A percentile compares a stretch with the other conserved stretches of the same genome.
Conservation (phyloP, 1,140 invertebrate species). For the Trachymyrmex cornetzi region DNA sequence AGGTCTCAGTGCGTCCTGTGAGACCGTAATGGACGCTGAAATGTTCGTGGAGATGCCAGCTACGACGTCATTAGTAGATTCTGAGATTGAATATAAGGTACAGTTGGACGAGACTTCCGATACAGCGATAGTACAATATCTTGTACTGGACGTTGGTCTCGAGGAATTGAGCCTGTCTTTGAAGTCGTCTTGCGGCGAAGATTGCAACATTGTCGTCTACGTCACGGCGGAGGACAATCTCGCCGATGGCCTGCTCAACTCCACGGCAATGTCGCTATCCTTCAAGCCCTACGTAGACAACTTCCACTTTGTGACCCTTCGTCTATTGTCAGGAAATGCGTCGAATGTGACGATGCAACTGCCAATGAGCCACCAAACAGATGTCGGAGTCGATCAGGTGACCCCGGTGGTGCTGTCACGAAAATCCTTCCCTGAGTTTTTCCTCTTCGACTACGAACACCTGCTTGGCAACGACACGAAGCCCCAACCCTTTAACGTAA, state of each 20-base stretch:
- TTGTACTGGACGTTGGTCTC: slow-evolving; percentile 72
- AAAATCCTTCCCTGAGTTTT: slow-evolving; percentile 90
- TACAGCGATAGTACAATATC: slow-evolving; percentile 79
- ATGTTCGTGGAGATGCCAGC: slow-evolving; percentile 85
- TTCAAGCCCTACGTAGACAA: slow-evolving; percentile 87
- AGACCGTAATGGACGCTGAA: slow-evolving; percentile 88
- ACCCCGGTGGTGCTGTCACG: slow-evolving; percentile 88
- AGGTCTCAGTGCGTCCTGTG: slow-evolving; percentile 87
- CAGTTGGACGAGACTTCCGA: slow-evolving; percentile 75
- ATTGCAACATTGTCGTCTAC: slow-evolving; percentile 79
- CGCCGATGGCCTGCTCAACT: slow-evolving; percentile 70
- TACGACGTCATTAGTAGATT: slow-evolving; percentile 79
- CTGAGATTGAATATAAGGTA: slow-evolving; percentile 65
- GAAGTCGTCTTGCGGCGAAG: slow-evolving; percentile 79
- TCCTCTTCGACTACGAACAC: slow-evolving; percentile 91
- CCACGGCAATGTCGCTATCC: slow-evolving; percentile 74
- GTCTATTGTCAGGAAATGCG: slow-evolving; percentile 75
- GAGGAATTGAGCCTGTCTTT: slow-evolving; percentile 69
- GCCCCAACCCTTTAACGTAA: slow-evolving; percentile 89
- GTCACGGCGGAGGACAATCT: slow-evolving; percentile 77
- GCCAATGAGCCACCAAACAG: background rate
- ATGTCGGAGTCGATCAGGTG: slow-evolving; percentile 53
- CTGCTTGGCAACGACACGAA: slow-evolving; percentile 88
- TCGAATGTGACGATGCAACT: slow-evolving; percentile 75
- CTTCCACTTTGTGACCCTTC: slow-evolving; percentile 87